These are phyloP conservation scores for Agelastica alni DNA, from an alignment of 2,888 invertebrate genomes.

Conservation along the genomic window DNA sequence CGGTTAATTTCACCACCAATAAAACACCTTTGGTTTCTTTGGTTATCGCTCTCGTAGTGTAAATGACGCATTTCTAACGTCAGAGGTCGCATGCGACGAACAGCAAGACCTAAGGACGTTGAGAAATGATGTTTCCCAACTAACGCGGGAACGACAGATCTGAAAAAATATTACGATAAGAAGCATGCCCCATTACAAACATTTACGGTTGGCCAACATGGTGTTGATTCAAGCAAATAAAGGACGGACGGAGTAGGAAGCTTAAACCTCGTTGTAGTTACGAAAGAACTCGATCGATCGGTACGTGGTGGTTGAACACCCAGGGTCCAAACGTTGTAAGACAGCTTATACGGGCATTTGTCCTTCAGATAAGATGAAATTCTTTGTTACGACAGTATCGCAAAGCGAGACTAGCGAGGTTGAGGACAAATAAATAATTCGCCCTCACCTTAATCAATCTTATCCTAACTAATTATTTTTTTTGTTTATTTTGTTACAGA, in stretches of 20 bases:
- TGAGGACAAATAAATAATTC: no score
- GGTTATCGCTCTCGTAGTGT: conserved; percentile 36
- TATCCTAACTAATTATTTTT: no score
- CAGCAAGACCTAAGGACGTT: conserved; percentile 10
- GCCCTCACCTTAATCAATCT: no score
- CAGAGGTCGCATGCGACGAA: conserved; percentile 23
- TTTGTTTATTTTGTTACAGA: no score
- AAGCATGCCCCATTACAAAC: no score
- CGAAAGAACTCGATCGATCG: conserved; percentile 34
- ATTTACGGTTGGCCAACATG: conserved; percentile 37
- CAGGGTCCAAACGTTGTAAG: conserved; percentile 29
- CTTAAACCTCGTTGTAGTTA: conserved; percentile 31
- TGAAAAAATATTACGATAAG: conserved; percentile 25
- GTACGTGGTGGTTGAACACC: conserved; percentile 30
- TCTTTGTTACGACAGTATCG: no score
- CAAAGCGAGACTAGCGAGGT: no score
- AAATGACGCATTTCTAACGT: conserved; percentile 32
- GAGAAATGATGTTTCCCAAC: conserved; percentile 20
- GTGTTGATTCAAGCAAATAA: conserved; percentile 25
- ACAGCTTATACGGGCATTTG: conserved; percentile 31
- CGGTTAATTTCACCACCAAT: conserved; percentile 33
- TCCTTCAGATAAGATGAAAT: conserved; percentile 27
- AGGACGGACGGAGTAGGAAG: conserved; percentile 37
- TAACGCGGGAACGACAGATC: conserved; percentile 14
- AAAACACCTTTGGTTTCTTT: conserved; percentile 38